Conservation (phyloP, 2,797 vertebrate species). For the Enteromius afrohamiltoni region DNA sequence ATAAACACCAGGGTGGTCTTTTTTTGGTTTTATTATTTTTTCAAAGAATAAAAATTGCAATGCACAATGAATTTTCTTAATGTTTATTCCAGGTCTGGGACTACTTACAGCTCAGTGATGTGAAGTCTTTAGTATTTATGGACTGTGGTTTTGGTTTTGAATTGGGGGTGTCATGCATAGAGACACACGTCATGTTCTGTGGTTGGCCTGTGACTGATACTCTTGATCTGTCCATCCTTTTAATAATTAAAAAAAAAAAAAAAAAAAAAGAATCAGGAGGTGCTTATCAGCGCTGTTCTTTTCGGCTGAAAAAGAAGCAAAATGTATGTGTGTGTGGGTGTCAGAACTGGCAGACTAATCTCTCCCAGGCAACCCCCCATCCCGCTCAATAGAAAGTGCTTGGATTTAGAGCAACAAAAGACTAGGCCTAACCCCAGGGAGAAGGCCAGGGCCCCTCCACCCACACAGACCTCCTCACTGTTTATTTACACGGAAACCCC, state of each 20-base stretch:
- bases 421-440: slow-evolving; percentile 73
- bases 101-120: slow-evolving; percentile 43
- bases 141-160: slow-evolving; percentile 58
- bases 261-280: slow-evolving; percentile 49
- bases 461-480: slow-evolving; percentile 78
- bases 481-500: slow-evolving; percentile 86
- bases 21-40: neutral
- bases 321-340: slow-evolving; percentile 56
- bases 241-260: slow-evolving; percentile 34
- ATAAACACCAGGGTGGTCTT: slow-evolving; percentile 44
- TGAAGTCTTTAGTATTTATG: slow-evolving; percentile 55
- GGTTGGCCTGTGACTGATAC: slow-evolving; percentile 51
- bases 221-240: slow-evolving; percentile 60
- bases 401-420: slow-evolving; percentile 85
- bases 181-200: slow-evolving; percentile 60
- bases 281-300: slow-evolving; percentile 58
- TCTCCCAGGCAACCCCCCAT: slow-evolving; percentile 73
- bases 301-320: slow-evolving; percentile 54
- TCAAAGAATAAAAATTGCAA: slow-evolving; percentile 6
- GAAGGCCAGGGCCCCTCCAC: slow-evolving; percentile 74
- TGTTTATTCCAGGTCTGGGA: slow-evolving; percentile 50
- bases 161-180: slow-evolving; percentile 57
- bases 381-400: slow-evolving; percentile 78
- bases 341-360: slow-evolving; percentile 79
- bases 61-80: slow-evolving; percentile 43